Base-by-base conservation (phyloP, 2,113 vertebrate species). In the Guaruba guarouba region DNA sequence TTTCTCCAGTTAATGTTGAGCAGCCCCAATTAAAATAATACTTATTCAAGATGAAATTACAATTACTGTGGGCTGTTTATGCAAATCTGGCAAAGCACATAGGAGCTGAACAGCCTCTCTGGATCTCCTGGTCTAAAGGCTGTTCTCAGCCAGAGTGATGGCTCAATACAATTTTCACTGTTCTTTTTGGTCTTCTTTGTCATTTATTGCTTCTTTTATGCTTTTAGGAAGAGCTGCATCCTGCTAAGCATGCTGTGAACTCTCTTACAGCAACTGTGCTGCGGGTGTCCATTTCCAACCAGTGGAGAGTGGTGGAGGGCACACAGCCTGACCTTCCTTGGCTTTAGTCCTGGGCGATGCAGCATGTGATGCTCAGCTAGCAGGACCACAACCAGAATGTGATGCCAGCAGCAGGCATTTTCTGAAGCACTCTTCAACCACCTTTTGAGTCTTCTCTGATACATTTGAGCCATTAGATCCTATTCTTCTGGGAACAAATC, bases 41-140 rank as follows among this genome's bases (percentile, higher is more conserved):
- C 27, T 81, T 84, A 68, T 82, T 95, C 48, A 87, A 41, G 69
- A 63, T 54, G 33, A 79, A 95, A 79, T 89, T 81, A 43, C 75
- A 94, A 92, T 95, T 91, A 51, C 67, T 44, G 24, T 78, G 77
- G 61, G 71, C 37, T 64, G 39, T 86, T 95, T 39, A 82, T 95
- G 91, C 83, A 89, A 75, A 93, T 93, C n/a, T 63, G 69, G 55
- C 80, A 75, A 77, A 79, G 66, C 51, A 61, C 10, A 13, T 35
- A 66, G 39, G 41, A 82, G 83, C 86, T 68, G 77, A 94, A 43
- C 61, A 49, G 20, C 68, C 4, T 0, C 35, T 27, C 44, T 33
- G 33, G 25, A 51, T 49, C 55, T 80, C 19, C 54, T 49, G 41
- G 25, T 62, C 82, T 82, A 39, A 76, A 62, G 46, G 23, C 55